Percentiles rank a stretch among this genome's conserved stretches.
phyloP scores from a whole-genome alignment of 1,140 invertebrate species.

The Geopemphigus sp. region DNA sequence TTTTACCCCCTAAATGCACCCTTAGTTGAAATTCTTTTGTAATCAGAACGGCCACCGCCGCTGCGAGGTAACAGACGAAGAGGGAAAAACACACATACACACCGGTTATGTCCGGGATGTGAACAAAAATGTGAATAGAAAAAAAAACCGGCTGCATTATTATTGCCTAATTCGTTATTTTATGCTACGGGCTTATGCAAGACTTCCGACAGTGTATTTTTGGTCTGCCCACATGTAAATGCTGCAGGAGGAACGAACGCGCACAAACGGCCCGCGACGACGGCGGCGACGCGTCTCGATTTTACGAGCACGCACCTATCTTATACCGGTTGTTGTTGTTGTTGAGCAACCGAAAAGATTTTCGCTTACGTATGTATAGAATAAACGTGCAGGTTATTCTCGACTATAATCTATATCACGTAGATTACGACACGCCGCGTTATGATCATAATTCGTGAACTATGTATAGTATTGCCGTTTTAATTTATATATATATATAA shows the following conservation, averaged over 20 bases:
- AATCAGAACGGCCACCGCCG: conserved; percentile 35
- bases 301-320: not conserved
- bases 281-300: not conserved
- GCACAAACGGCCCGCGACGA: no score
- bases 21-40: conserved; percentile 30
- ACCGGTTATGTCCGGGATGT: conserved; percentile 44
- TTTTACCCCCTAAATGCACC: conserved; percentile 20
- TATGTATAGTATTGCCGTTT: no score
- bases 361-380: no score
- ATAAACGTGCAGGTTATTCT: no score
- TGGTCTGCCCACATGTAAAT: not conserved
- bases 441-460: no score
- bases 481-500: no score
- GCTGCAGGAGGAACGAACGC: not conserved
- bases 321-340: not conserved
- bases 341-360: no score
- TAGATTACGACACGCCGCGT: no score
- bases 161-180: conserved; percentile 49
- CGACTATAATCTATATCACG: no score
- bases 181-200: conserved; percentile 37
- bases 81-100: not conserved
- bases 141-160: conserved; percentile 13
- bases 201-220: conserved; percentile 8
- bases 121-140: conserved; percentile 30
- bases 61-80: conserved; percentile 15